These are phyloP conservation scores for Lasioglossum leucozonium DNA, from an alignment of 2,888 invertebrate genomes.

Conservation along the genomic window DNA sequence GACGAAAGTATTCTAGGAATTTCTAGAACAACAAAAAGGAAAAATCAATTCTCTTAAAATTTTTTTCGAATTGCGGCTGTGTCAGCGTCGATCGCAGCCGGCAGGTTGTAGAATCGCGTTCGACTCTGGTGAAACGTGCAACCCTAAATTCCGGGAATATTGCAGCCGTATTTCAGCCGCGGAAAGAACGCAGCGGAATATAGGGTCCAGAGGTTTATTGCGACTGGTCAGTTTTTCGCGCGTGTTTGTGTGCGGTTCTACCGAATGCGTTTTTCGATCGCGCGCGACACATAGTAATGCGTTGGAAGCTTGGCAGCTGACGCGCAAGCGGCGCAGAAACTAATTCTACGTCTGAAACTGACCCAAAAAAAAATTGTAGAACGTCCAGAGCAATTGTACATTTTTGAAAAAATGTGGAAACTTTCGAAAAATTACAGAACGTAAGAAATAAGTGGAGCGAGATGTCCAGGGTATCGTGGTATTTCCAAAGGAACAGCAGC, in stretches of 20 bases:
- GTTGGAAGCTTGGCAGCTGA: too few relatives aligned
- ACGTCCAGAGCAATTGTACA: background rate
- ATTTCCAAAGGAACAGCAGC: background rate
- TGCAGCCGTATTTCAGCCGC: conserved; percentile 28
- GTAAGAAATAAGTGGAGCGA: too few relatives aligned
- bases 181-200: conserved; percentile 17
- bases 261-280: too few relatives aligned
- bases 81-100: background rate
- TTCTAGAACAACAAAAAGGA: background rate
- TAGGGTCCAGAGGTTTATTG: conserved; percentile 21
- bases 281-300: too few relatives aligned
- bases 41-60: too few relatives aligned
- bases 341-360: too few relatives aligned
- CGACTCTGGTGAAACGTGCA: background rate
- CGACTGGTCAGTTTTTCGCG: background rate
- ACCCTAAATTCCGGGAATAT: conserved; percentile 26
- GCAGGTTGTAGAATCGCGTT: background rate
- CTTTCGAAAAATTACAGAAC: too few relatives aligned
- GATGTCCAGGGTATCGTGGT: too few relatives aligned
- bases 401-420: background rate
- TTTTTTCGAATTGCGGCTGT: background rate
- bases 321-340: too few relatives aligned
- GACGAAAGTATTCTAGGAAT: background rate
- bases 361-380: background rate
- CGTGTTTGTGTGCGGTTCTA: background rate